phyloP scores from a whole-genome alignment of 1,140 invertebrate genomes.

The Drosophila erecta region DNA sequence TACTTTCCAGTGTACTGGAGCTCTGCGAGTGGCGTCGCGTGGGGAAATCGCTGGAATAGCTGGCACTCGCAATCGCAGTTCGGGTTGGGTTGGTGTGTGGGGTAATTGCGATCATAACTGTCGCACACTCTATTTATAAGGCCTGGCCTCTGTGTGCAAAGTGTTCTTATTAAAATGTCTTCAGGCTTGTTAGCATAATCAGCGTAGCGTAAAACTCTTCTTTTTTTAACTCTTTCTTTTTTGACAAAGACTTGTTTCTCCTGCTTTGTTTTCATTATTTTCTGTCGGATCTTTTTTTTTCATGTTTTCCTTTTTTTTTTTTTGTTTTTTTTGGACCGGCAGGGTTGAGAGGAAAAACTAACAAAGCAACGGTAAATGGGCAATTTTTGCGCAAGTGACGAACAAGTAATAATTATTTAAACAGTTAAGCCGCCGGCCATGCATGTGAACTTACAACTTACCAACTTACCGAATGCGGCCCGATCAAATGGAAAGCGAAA shows the following conservation, averaged over 20 bases:
- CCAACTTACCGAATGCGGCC: slow-evolving; percentile 32
- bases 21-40: slow-evolving; percentile 11
- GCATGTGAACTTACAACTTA: slow-evolving; percentile 37
- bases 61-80: slow-evolving; percentile 22
- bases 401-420: slow-evolving; percentile 69
- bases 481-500: slow-evolving; percentile 61
- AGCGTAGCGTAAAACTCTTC: slow-evolving; percentile 53
- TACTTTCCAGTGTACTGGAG: slow-evolving; percentile 9
- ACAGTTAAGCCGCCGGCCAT: slow-evolving; percentile 52
- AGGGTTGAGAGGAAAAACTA: slow-evolving; percentile 54
- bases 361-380: slow-evolving; percentile 62
- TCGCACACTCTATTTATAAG: slow-evolving; percentile 32
- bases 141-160: slow-evolving; percentile 9
- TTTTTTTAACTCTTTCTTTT: slow-evolving; percentile 28
- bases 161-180: slow-evolving; percentile 66
- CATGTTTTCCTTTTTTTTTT: slow-evolving; percentile 20
- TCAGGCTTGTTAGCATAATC: slow-evolving; percentile 47
- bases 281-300: slow-evolving; percentile 11
- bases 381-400: slow-evolving; percentile 64
- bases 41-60: slow-evolving; percentile 28
- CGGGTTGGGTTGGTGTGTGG: slow-evolving; percentile 33
- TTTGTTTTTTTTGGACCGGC: slow-evolving; percentile 31
- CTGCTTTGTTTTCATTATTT: slow-evolving; percentile 49
- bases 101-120: slow-evolving; percentile 61
- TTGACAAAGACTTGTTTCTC: slow-evolving; percentile 51